phyloP scores from a whole-genome alignment of 2,888 invertebrate genomes.

The Papilio elwesi region DNA sequence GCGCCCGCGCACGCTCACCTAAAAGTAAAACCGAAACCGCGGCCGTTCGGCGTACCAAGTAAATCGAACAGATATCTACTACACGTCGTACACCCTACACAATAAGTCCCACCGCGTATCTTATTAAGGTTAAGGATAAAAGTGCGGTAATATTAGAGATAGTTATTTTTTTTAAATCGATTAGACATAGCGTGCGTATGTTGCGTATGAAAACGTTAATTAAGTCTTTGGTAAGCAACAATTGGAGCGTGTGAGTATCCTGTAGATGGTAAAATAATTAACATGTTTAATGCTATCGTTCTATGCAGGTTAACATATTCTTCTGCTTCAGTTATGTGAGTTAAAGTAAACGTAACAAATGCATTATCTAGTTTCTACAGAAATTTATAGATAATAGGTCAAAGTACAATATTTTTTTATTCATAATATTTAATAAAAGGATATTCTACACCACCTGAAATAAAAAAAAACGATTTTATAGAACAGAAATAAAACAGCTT shows the following conservation, averaged over 20 bases:
- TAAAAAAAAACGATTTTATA: background rate
- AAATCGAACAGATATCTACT: constrained; percentile 64
- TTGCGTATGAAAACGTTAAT: constrained; percentile 58
- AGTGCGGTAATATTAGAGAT: constrained; percentile 59
- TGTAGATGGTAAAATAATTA: constrained; percentile 38
- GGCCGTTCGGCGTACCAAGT: constrained; percentile 60
- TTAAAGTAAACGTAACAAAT: background rate
- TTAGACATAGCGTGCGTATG: constrained; percentile 57
- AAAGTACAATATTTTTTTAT: background rate
- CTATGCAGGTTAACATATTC: background rate
- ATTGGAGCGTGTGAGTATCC: constrained; percentile 66
- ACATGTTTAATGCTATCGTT: constrained; percentile 29
- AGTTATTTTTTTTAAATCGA: constrained; percentile 63
- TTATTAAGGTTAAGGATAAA: constrained; percentile 81
- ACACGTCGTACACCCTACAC: constrained; percentile 68
- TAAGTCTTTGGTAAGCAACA: constrained; percentile 53
- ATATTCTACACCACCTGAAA: background rate
- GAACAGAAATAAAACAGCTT: too few relatives aligned
- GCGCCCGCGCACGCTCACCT: constrained; percentile 76
- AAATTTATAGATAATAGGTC: background rate
- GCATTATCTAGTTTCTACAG: background rate
- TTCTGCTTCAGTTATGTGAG: constrained; percentile 9
- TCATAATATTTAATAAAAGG: background rate
- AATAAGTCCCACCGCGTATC: constrained; percentile 50
- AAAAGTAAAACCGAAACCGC: constrained; percentile 71